Evolutionary conservation across 2,888 invertebrate genomes (phyloP).

Genomic region (Lysandra bellargus): DNA sequence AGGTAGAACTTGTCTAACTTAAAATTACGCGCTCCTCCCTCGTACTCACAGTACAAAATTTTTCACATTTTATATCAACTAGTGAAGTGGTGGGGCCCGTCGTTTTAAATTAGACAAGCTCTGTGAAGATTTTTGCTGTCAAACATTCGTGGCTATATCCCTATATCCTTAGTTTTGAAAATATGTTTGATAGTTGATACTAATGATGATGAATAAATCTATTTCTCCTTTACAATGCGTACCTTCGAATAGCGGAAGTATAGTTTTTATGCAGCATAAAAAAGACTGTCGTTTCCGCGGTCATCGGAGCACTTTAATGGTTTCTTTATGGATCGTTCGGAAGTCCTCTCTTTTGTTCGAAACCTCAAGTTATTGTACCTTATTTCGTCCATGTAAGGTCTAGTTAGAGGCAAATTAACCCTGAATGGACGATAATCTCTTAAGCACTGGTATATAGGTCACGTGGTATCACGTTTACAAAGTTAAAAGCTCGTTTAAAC

Average conservation of each 20-base stretch:
- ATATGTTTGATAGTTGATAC: too few relatives aligned
- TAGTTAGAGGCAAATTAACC: not conserved
- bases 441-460: constrained; percentile 45
- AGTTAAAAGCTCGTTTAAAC: constrained; percentile 9
- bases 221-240: not conserved
- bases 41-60: too few relatives aligned
- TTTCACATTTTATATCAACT: too few relatives aligned
- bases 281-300: constrained; percentile 38
- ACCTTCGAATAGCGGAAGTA: constrained; percentile 50
- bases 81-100: too few relatives aligned
- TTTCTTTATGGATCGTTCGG: constrained; percentile 66
- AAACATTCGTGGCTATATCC: too few relatives aligned
- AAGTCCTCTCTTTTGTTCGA: constrained; percentile 55
- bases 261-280: constrained; percentile 41
- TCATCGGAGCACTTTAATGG: constrained; percentile 65
- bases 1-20: too few relatives aligned
- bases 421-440: constrained; percentile 48
- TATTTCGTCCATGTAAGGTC: not conserved
- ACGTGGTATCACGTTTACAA: constrained; percentile 24
- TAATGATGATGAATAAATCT: not conserved
- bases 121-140: too few relatives aligned
- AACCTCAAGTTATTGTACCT: constrained; percentile 38
- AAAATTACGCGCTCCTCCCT: too few relatives aligned
- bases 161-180: too few relatives aligned
- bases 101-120: too few relatives aligned